Percentiles rank a stretch among this genome's conserved stretches.
phyloP scores from a whole-genome alignment of 2,113 vertebrate genomes.

The Morone saxatilis region DNA sequence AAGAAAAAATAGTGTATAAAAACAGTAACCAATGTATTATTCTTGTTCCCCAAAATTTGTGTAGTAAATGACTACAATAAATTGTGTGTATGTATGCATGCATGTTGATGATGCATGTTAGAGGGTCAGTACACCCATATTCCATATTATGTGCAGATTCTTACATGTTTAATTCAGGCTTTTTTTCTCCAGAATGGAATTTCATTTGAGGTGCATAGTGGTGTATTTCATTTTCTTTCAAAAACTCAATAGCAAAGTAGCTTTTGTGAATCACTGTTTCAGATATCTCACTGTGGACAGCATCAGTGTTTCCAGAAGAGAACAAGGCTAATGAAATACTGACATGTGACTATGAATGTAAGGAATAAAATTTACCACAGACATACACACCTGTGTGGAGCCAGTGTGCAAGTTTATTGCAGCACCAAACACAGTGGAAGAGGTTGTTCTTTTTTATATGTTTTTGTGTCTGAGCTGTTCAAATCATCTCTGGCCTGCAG shows the following conservation, averaged over 20 bases:
- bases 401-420: background rate
- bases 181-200: background rate
- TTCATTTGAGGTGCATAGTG: background rate
- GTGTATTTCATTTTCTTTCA: too few species aligned
- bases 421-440: background rate
- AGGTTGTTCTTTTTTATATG: conserved; percentile 6
- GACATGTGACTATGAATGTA: conserved; percentile 2
- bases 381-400: background rate
- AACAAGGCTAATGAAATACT: background rate
- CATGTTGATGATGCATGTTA: background rate
- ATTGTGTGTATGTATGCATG: background rate
- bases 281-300: background rate
- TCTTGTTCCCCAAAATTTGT: too few species aligned
- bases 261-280: background rate
- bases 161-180: background rate
- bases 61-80: too few species aligned
- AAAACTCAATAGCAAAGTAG: background rate
- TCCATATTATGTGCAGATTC: background rate
- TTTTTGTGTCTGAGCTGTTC: conserved; percentile 19
- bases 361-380: conserved; percentile 3
- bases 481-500: conserved; percentile 37
- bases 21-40: too few species aligned
- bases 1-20: too few species aligned
- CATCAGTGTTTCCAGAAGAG: background rate
- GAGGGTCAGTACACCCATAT: background rate